phyloP scores from a whole-genome alignment of 2,113 vertebrate species.

The Cheirogaleus medius region DNA sequence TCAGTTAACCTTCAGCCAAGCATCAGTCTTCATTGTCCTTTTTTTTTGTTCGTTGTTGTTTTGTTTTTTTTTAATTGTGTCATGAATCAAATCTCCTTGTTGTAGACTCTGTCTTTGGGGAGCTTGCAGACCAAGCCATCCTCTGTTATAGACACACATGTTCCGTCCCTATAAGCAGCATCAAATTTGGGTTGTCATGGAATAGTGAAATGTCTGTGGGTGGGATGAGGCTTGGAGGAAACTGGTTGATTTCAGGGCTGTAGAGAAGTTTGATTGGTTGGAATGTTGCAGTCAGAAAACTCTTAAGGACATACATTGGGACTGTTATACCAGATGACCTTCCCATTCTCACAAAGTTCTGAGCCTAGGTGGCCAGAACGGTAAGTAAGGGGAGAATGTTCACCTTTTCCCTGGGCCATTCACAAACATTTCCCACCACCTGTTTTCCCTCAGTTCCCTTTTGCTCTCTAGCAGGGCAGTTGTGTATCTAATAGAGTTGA shows the following conservation, averaged over 20 bases:
- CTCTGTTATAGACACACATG: neutral
- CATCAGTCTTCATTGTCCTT: neutral
- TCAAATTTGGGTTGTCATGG: neutral
- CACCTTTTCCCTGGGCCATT: neutral
- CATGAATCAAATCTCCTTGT: neutral
- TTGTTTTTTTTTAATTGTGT: neutral
- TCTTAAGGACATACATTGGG: neutral
- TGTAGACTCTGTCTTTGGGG: neutral
- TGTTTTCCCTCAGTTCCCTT: neutral
- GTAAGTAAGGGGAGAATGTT: neutral
- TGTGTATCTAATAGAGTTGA: neutral
- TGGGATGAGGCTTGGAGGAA: neutral
- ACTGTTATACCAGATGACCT: neutral
- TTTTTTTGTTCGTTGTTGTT: neutral
- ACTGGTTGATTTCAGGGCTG: neutral
- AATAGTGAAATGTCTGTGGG: neutral
- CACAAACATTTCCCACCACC: neutral
- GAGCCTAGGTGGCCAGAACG: neutral
- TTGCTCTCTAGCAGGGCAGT: neutral
- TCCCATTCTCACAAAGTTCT: neutral
- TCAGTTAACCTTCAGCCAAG: neutral
- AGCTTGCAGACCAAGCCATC: neutral
- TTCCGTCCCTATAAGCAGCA: neutral
- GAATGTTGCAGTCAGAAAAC: neutral
- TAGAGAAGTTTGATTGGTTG: neutral